A percentile compares a stretch with the other conserved stretches of the same genome.
Evolutionary conservation across 2,888 invertebrate species (phyloP).

Genomic region (Drosophila paracracens): DNA sequence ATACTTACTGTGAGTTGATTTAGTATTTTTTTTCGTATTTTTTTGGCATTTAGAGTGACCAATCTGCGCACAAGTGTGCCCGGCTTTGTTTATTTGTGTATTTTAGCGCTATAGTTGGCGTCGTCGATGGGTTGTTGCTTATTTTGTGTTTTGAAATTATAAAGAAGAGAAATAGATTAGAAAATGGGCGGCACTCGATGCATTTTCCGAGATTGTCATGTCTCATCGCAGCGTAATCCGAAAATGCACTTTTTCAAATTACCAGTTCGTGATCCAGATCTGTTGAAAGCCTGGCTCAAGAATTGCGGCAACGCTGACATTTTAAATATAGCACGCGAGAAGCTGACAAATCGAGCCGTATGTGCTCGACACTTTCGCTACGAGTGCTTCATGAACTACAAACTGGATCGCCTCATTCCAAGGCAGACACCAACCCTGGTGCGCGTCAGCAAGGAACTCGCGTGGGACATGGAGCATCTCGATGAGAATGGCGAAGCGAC

Average conservation of each 20-base stretch:
- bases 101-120: constrained; percentile 6
- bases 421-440: constrained; percentile 85
- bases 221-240: constrained; percentile 83
- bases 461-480: constrained; percentile 73
- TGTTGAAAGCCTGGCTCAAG: constrained; percentile 68
- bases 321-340: constrained; percentile 81
- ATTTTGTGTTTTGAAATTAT: constrained; percentile 2
- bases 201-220: constrained; percentile 85
- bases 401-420: constrained; percentile 85
- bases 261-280: constrained; percentile 82
- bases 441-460: constrained; percentile 67
- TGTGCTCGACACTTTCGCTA: constrained; percentile 86
- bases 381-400: constrained; percentile 85
- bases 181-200: constrained; percentile 86
- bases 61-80: constrained; percentile 8
- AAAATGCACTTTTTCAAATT: constrained; percentile 86
- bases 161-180: neutral
- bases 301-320: constrained; percentile 63
- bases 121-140: constrained; percentile 7
- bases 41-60: constrained; percentile 23
- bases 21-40: constrained; percentile 9
- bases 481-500: constrained; percentile 60
- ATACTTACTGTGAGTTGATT: neutral
- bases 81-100: neutral
- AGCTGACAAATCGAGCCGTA: constrained; percentile 85